These are phyloP conservation scores for Vanessa tameamea DNA, from an alignment of 1,140 invertebrate species.

Conservation along the genomic window DNA sequence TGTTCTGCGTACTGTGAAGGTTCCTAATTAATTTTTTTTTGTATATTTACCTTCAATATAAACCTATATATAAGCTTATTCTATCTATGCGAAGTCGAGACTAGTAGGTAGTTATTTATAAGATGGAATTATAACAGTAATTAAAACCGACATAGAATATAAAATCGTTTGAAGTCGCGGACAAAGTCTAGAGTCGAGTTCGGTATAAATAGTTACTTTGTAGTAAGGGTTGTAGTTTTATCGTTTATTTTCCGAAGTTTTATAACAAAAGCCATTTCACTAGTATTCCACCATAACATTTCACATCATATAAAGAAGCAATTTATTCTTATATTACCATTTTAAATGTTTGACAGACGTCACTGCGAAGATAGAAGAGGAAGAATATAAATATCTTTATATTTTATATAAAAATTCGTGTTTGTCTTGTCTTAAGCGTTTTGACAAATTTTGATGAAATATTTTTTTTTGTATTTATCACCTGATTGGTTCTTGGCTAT, in stretches of 20 bases:
- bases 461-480: too few species aligned
- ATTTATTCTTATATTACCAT: conserved; percentile 18
- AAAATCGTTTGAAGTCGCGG: conserved; percentile 28
- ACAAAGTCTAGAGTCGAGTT: conserved; percentile 27
- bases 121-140: background rate
- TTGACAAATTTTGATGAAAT: too few species aligned
- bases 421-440: too few species aligned
- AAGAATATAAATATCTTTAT: too few species aligned
- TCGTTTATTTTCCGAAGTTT: conserved; percentile 36
- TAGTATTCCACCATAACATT: conserved; percentile 31
- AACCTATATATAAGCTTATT: too few species aligned
- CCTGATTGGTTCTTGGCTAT: too few species aligned
- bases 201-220: conserved; percentile 37
- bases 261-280: conserved; percentile 34
- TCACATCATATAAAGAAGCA: conserved; percentile 23
- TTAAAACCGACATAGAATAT: conserved; percentile 17
- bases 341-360: background rate
- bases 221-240: conserved; percentile 34
- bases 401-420: too few species aligned
- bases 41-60: too few species aligned
- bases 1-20: too few species aligned
- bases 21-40: too few species aligned
- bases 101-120: background rate
- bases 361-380: too few species aligned
- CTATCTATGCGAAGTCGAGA: too few species aligned